Evolutionary conservation across 1,140 invertebrate genomes (phyloP).

Genomic region (Aphaenogaster floridana): DNA sequence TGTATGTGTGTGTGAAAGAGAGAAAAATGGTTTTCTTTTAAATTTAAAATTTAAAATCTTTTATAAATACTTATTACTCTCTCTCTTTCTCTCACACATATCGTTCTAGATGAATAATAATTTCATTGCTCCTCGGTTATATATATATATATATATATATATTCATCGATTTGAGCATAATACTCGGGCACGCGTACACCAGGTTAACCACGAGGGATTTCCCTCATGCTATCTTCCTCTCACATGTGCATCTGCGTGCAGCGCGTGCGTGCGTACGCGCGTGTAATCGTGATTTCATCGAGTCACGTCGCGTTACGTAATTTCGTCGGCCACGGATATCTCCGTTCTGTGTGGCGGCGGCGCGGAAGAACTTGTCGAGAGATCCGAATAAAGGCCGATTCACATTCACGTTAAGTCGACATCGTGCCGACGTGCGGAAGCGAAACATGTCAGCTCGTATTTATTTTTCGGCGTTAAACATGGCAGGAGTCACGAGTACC

Average conservation of each 20-base stretch:
- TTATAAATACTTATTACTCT: not conserved
- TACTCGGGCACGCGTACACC: not conserved
- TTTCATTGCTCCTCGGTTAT: not conserved
- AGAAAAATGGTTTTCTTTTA: not conserved
- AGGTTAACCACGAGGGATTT: not conserved
- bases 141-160: not conserved
- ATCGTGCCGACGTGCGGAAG: constrained; percentile 33
- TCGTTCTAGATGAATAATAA: constrained; percentile 1
- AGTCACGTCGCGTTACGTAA: constrained; percentile 56
- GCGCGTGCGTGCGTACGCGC: constrained; percentile 21
- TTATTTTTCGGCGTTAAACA: constrained; percentile 32
- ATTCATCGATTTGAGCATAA: constrained; percentile 15
- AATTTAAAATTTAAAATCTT: not conserved
- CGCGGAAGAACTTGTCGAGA: constrained; percentile 35
- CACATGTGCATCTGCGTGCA: not conserved
- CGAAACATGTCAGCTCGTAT: constrained; percentile 28
- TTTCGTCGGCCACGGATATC: constrained; percentile 55
- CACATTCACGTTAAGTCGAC: constrained; percentile 45
- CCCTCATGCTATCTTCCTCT: not conserved
- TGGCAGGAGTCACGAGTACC: not conserved
- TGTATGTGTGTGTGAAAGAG: too few relatives aligned
- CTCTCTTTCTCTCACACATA: not conserved
- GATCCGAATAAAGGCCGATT: constrained; percentile 52
- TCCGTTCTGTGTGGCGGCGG: constrained; percentile 31
- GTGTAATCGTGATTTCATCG: constrained; percentile 58